Base-by-base conservation (phyloP, 2,797 vertebrate genomes). In the Falco biarmicus region DNA sequence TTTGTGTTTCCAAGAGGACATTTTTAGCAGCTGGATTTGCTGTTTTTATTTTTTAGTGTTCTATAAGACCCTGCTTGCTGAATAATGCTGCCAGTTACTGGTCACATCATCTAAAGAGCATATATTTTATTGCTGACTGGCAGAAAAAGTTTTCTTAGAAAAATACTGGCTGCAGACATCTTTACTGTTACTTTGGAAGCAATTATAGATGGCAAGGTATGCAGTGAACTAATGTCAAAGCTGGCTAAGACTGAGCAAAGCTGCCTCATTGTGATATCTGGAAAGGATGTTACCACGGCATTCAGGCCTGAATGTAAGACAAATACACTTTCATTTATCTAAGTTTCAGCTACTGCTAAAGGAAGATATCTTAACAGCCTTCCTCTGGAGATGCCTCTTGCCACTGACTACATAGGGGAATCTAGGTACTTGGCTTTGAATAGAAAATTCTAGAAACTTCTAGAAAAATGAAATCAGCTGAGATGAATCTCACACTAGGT, bases 41-140 rank as follows among this genome's bases (percentile, higher is more conserved):
- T 94, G 48, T 78, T 94, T 91, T 84, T 89, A 34, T 91, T 80
- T 89, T 96, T 82, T 66, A 87, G 64, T 78, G 64, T 82, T 84
- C n/a, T 79, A 2, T 74, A 95, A 84, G 75, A 73, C 15, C 28
- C 13, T 80, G 16, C 60, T 92, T 93, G 65, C 69, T 57, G 80
- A 95, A 92, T 94, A 86, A 85, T 17, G 66, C 25, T 64, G 65
- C 26, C 31, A 77, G 20, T 79, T 94, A 56, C 88, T 70, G 48
- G n/a, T 64, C 83, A 59, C 11, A 50, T 78, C 63, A 41, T 47
- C 28, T 76, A 71, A 95, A 92, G 31, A 86, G 4, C 9, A 31
- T 6, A 10, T 31, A 71, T 50, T 89, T 96, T 79, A 77, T 69
- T 25, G 6, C 22, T 59, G n/a, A 69, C 8, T 69, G 12, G 57